These are phyloP conservation scores for Dicentrarchus labrax DNA, from an alignment of 2,113 vertebrate species.

Conservation along the genomic window DNA sequence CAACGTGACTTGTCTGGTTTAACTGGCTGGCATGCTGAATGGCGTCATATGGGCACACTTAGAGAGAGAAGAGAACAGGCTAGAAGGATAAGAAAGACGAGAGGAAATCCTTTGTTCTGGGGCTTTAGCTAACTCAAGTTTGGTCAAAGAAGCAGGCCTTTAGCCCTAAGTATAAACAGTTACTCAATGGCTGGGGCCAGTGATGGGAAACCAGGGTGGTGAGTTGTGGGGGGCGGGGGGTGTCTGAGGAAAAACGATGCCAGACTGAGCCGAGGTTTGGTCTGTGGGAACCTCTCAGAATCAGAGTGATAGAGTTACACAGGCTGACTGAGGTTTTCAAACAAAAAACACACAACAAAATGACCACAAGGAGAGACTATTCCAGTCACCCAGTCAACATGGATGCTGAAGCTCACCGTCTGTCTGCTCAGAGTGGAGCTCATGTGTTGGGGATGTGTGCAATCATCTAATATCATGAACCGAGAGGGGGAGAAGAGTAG, in stretches of 20 bases:
- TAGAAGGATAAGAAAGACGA: constrained; percentile 44
- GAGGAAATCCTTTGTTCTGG: constrained; percentile 75
- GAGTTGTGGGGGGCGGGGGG: constrained; percentile 32
- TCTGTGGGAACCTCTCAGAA: constrained; percentile 67
- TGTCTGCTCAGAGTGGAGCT: constrained; percentile 6
- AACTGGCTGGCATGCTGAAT: constrained; percentile 40
- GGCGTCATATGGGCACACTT: constrained; percentile 63
- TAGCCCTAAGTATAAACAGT: constrained; percentile 68
- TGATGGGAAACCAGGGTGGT: constrained; percentile 65
- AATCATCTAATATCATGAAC: constrained; percentile 15
- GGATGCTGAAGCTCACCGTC: constrained; percentile 18
- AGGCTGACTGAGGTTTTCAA: constrained; percentile 60
- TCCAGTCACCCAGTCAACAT: constrained; percentile 53
- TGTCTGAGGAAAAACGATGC: constrained; percentile 65
- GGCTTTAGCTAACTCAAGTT: constrained; percentile 41
- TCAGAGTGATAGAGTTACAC: constrained; percentile 74
- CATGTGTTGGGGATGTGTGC: constrained; percentile 32
- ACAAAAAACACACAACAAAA: constrained; percentile 74
- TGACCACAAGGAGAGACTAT: constrained; percentile 67
- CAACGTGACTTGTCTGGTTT: constrained; percentile 26
- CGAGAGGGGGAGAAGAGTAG: background rate
- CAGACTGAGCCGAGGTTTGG: constrained; percentile 67
- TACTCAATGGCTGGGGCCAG: constrained; percentile 67
- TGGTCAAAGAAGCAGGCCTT: constrained; percentile 55
- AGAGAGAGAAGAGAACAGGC: constrained; percentile 30